Evolutionary conservation across 2,797 vertebrate genomes (phyloP).

Genomic region (Sus cebifrons): DNA sequence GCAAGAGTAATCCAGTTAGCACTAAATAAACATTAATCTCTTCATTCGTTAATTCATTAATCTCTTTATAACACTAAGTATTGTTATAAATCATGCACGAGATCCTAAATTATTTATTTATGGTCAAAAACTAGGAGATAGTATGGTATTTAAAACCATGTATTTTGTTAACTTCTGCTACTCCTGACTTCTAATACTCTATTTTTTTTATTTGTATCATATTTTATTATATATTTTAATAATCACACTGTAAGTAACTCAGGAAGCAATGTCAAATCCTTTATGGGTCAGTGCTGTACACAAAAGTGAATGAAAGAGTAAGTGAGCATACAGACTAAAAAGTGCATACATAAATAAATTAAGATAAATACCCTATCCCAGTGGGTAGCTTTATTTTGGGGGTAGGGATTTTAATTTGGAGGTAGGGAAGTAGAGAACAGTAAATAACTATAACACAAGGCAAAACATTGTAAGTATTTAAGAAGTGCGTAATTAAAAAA

Average conservation of each 20-base stretch:
- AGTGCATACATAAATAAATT: neutral
- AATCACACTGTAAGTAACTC: neutral
- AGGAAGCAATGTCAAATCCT: neutral
- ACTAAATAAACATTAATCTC: neutral
- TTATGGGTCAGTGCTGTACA: neutral
- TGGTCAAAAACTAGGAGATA: neutral
- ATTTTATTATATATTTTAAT: slow-evolving; percentile 51
- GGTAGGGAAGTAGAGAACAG: neutral
- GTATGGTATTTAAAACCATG: neutral
- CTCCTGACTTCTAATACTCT: neutral
- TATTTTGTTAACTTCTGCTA: neutral
- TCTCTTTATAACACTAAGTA: neutral
- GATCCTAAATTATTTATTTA: neutral
- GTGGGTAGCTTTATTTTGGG: slow-evolving; percentile 32
- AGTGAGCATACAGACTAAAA: neutral
- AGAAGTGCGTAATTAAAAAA: neutral
- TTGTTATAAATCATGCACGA: neutral
- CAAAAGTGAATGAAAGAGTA: neutral
- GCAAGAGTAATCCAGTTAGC: neutral
- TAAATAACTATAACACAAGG: neutral
- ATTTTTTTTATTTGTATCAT: neutral
- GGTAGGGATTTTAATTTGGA: neutral
- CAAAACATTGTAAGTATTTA: neutral
- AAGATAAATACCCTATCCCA: neutral
- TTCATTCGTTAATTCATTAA: slow-evolving; percentile 5